Evolutionary conservation across 2,113 vertebrate species (phyloP).

Genomic region (Petromus typicus): DNA sequence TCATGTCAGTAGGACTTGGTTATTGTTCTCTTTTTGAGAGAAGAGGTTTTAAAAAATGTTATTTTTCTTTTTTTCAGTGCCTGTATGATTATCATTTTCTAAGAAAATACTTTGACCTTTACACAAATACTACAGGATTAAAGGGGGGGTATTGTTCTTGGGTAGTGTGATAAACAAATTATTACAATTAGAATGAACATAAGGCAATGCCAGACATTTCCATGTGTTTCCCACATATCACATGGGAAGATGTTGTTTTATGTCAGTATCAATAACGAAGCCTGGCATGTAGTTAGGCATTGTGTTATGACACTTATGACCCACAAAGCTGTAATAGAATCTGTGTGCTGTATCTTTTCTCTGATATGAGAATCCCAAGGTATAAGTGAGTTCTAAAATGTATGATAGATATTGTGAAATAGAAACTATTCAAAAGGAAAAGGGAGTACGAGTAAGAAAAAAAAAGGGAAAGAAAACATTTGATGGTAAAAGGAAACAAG

Average conservation of each 20-base stretch:
- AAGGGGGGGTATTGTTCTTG: not conserved
- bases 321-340: not conserved
- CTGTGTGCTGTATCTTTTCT: not conserved
- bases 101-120: not conserved
- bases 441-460: no score
- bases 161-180: not conserved
- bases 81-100: not conserved
- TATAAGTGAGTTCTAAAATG: no score
- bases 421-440: no score
- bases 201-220: not conserved
- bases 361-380: no score
- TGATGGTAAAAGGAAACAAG: no score
- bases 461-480: no score
- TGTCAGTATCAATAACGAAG: not conserved
- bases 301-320: not conserved
- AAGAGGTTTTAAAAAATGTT: not conserved
- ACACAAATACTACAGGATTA: not conserved
- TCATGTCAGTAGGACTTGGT: not conserved
- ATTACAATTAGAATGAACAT: not conserved
- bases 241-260: not conserved
- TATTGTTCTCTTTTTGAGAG: not conserved
- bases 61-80: not conserved
- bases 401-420: no score
- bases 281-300: not conserved
- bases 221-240: not conserved